Evolutionary conservation across 2,888 invertebrate genomes (phyloP), one percentile per base, ranked within the genome.

Genomic region (Drosophila paracracens): DNA sequence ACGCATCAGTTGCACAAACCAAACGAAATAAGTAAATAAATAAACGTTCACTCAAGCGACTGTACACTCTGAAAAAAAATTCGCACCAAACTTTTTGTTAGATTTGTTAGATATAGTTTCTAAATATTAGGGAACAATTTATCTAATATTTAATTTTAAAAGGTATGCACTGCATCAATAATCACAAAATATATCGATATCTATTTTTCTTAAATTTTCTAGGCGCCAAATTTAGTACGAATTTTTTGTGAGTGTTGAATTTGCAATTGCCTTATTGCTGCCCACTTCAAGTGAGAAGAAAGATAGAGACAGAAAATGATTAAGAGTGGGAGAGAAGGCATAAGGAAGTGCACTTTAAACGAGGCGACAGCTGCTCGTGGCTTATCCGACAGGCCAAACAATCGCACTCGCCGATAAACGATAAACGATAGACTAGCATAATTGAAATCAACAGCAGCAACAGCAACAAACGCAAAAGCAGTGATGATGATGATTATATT

Each of bases 1-100:
- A 89, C 90, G 88, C 85, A 85, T 85, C 84, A 88, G 86, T 85
- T 85, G 84, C 66, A 72, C 46, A 72, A 88, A 71, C 68, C 59
- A 76, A 76, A 73, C 27, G 50, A 54, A n/a, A 18, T 84, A 72
- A 79, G 76, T 76, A 82, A 82, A 77, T 79, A 83, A 82, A 77
- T 78, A 79, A 83, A 72, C 52, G 70, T 58, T 62, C 72, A 63
- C 65, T 74, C 70, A 77, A 63, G 78, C 74, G 66, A 51, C 58
- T 48, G 63, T 51, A 51, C 51, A 46, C 46, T 16, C 27, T 25
- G 16, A 25, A 46, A 46, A 46, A 46, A 21, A 21, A 16, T 2
- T 2, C 16, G 0, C 10, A 7, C 2, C 5, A 36, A 18, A 18
- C 18, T 8, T 38, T 18, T 8, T 38, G 8, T 8, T n/a, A n/a